Evolutionary conservation across 2,888 invertebrate genomes (phyloP).

Genomic region (Mesoligia furuncula): DNA sequence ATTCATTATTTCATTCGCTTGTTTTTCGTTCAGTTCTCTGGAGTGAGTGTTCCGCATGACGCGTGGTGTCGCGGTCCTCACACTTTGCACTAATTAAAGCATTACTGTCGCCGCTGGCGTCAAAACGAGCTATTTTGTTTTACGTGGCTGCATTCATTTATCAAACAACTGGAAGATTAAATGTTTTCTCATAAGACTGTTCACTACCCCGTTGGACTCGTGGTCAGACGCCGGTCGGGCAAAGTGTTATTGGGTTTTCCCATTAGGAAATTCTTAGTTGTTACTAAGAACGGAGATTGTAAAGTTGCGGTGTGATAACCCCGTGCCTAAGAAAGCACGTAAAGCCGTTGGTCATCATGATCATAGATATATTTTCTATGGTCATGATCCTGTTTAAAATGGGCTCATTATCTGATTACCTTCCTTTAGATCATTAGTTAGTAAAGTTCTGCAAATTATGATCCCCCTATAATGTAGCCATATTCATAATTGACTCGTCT

Average conservation of each 20-base stretch:
- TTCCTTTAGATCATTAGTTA: neutral
- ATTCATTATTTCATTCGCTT: slow-evolving; percentile 27
- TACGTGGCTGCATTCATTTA: neutral
- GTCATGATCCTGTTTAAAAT: neutral
- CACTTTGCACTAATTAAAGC: slow-evolving; percentile 21
- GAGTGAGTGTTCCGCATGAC: neutral
- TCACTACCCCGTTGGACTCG: neutral
- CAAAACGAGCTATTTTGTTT: neutral
- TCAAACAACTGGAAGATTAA: neutral
- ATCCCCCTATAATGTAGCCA: neutral
- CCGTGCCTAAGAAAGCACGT: neutral
- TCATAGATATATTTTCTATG: too few species aligned
- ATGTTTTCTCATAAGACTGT: neutral
- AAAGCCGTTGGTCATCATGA: neutral
- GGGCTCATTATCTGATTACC: neutral
- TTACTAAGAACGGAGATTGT: neutral
- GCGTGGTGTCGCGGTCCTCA: neutral
- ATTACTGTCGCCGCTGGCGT: neutral
- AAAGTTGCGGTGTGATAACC: neutral
- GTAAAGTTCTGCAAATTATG: slow-evolving; percentile 15
- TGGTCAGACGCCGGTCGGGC: neutral
- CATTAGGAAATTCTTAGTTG: neutral
- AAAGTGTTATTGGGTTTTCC: neutral
- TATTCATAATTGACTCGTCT: slow-evolving; percentile 20
- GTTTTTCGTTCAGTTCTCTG: slow-evolving; percentile 19